Base-by-base conservation (phyloP, 2,113 vertebrate species). In the Zootoca vivipara region DNA sequence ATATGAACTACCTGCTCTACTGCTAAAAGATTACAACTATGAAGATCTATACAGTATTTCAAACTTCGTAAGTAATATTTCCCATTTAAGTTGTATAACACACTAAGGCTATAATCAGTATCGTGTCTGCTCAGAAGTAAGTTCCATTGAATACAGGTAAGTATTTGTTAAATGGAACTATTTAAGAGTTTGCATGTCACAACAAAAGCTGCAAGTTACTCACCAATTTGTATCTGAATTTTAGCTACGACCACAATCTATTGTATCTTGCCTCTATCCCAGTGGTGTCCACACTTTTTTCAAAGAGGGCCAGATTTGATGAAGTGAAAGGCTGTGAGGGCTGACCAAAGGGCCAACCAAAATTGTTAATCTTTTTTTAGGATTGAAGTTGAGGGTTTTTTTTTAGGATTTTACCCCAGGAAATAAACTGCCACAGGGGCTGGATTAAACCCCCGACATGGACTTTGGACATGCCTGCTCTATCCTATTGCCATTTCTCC, bases 121-220 rank as follows among this genome's bases (percentile, higher is more conserved):
- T 62, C 5, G 10, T 52, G 46, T 52, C 46, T 52, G 10, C 46
- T 52, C 58, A 62, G 46, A 18, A 62, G 58, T 13, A 62, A 62
- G 58, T 62, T 13, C 58, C 58, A 62, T 18, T 62, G 58, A 62
- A 62, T 62, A 4, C 16, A 62, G 18, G 20, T 1, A 70, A 20
- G 2, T 84, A n/a, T n/a, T n/a, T n/a, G n/a, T 85, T 56, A 90
- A 92, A 69, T 18, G 52, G 33, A 30, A 22, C 81, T 28, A 20
- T 46, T 75, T 81, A 72, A 40, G 65, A 46, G 8, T 46, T 16
- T 74, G 35, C 80, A 82, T 0, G 0, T 74, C 46, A 91, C 78
- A 74, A 22, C 10, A 84, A 90, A 92, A 62, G 10, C 26, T 85
- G 67, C 5, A 64, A 69, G 28, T 9, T 33, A 24, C 46, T 38